Evolutionary conservation across 2,797 vertebrate genomes (phyloP).

Genomic region (Phrynocephalus forsythii): DNA sequence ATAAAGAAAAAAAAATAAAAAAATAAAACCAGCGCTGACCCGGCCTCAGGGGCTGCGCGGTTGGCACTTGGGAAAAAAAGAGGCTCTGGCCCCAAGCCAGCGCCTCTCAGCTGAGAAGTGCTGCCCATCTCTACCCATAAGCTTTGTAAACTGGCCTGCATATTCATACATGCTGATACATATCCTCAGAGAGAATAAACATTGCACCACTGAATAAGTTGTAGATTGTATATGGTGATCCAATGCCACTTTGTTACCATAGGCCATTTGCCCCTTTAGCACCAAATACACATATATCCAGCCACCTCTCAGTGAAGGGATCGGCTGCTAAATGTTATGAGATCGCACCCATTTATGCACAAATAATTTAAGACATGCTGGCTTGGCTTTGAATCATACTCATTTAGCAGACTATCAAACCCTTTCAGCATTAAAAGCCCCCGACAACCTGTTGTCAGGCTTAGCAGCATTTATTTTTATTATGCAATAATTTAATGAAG

Average conservation of each 20-base stretch:
- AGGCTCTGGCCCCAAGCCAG: too few species aligned
- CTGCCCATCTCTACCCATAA: background rate
- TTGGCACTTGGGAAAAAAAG: too few species aligned
- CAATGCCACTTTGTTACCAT: conserved; percentile 5
- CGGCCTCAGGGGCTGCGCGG: too few species aligned
- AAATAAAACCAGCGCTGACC: too few species aligned
- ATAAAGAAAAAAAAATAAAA: too few species aligned
- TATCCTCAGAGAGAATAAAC: background rate
- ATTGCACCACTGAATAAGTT: background rate
- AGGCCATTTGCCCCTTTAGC: background rate
- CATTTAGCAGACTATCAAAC: conserved; percentile 14
- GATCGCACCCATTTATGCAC: background rate
- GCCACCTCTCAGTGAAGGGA: background rate
- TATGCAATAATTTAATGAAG: background rate
- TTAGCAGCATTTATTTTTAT: background rate
- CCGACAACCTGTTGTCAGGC: background rate
- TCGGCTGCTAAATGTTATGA: background rate
- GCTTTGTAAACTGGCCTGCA: background rate
- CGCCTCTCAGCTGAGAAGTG: too few species aligned
- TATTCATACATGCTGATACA: background rate
- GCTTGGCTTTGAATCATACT: conserved; percentile 7
- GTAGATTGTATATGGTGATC: background rate
- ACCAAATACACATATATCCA: background rate
- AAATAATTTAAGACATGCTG: conserved; percentile 7
- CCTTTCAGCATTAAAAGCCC: background rate